Evolutionary conservation across 2,113 vertebrate genomes (phyloP), one percentile per base, ranked within the genome.

Genomic region (Aegotheles bennettii): DNA sequence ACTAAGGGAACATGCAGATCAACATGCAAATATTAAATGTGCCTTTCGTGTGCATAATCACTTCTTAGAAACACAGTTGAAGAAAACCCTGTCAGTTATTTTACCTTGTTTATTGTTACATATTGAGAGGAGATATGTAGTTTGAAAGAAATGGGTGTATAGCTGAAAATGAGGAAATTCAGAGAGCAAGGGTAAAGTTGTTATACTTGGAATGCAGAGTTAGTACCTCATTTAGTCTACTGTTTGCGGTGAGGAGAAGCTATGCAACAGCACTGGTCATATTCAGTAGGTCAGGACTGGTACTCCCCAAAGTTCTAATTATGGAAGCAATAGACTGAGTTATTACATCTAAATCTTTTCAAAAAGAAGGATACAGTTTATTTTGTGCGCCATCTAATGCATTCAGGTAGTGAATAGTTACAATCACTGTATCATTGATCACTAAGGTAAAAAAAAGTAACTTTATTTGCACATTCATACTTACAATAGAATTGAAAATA

Each of bases 221-320:
- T 51, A 71, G 24, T 40, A 40, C 15, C 36, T 87, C 40, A 33
- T 0, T 3, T 69, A 43, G n/a, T 28, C 13, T 3, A 9, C 3
- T 24, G 1, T 29, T 76, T 28, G 35, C 59, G 28, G 42, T 83
- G 61, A 90, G 57, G 24, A 64, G 28, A 31, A 74, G 19, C 40
- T n/a, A 29, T 42, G 36, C 21, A 17, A 3, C 16, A 74, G 35
- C 54, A 23, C 35, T 0, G 0, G 40, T 60, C 28, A 7, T 6
- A 24, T 29, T 64, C 24, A 9, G 36, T 50, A 12, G 10, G 15
- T 54, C 54, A 43, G 78, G 29, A 61, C 25, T 7, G 19, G 56
- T 40, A 9, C 21, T 56, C 35, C 56, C 33, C 61, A 29, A 54
- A 59, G 51, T 89, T 82, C 43, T 54, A 8, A 33, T 78, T 50